A percentile compares a stretch with the other conserved stretches of the same genome.
phyloP scores from a whole-genome alignment of 2,113 vertebrate species.

The Myrmophylax atrothorax region DNA sequence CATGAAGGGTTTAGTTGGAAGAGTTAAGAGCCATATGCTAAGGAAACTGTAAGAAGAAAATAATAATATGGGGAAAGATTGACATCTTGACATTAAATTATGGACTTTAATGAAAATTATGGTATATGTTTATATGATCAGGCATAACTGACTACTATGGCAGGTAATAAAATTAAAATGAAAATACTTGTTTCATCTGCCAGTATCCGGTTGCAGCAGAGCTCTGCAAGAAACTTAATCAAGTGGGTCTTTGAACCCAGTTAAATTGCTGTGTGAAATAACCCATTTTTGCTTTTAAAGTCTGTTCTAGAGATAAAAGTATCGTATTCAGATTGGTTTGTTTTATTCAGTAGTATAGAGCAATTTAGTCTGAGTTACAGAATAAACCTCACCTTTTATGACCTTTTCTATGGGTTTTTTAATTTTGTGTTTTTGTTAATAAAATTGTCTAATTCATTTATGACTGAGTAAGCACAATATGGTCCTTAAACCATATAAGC shows the following conservation, averaged over 20 bases:
- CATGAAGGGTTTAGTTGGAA: constrained; percentile 36
- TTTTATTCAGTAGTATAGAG: background rate
- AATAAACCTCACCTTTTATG: background rate
- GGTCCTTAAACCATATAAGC: background rate
- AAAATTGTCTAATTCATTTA: background rate
- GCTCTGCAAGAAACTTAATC: background rate
- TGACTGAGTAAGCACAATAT: background rate
- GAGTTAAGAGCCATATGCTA: constrained; percentile 32
- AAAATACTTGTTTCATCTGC: constrained; percentile 20
- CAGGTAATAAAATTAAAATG: constrained; percentile 38
- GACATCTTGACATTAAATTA: constrained; percentile 59
- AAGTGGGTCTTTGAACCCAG: background rate
- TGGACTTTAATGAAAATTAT: constrained; percentile 36
- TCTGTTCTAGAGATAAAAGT: background rate
- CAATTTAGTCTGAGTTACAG: background rate
- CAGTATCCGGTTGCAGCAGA: background rate
- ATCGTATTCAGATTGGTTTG: background rate
- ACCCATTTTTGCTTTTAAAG: background rate
- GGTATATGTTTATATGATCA: constrained; percentile 14
- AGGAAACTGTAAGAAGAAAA: constrained; percentile 58
- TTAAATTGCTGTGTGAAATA: constrained; percentile 27
- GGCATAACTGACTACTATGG: constrained; percentile 2
- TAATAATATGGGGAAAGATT: constrained; percentile 52
- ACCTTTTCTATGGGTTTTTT: background rate
- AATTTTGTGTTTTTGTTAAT: background rate